These are phyloP conservation scores for Tachycineta bicolor DNA, from an alignment of 2,113 vertebrate species.

Conservation along the genomic window DNA sequence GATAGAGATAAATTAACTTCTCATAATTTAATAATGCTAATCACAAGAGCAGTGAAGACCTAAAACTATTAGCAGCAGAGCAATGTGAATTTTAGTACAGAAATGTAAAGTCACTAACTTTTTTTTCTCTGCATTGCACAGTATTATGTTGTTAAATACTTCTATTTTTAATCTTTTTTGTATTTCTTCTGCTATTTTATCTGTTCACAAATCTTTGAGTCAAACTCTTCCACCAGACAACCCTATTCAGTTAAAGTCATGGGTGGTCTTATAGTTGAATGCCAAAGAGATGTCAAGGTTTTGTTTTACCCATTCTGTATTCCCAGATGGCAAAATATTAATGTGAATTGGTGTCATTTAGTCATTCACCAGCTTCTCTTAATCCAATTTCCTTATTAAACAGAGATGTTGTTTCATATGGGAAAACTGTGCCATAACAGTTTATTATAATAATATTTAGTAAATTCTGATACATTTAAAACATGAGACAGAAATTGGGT, in stretches of 20 bases:
- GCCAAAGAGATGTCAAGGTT: background rate
- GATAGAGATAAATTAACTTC: constrained; percentile 73
- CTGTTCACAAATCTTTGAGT: background rate
- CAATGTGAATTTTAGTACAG: background rate
- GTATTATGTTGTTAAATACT: background rate
- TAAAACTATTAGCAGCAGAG: background rate
- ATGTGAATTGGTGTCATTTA: background rate
- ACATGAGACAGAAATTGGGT: background rate
- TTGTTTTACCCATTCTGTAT: background rate
- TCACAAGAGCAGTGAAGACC: background rate
- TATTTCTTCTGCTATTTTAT: background rate
- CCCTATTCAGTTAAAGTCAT: background rate
- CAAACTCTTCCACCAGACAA: background rate
- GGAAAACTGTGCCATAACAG: background rate
- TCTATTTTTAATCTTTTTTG: background rate
- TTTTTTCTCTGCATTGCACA: background rate
- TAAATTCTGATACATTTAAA: constrained; percentile 2
- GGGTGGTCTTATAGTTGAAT: background rate
- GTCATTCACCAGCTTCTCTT: background rate
- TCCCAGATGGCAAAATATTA: background rate
- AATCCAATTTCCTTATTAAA: background rate
- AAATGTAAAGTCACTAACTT: background rate
- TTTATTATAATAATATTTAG: background rate
- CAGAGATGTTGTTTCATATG: background rate
- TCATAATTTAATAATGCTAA: constrained; percentile 76